Evolutionary conservation across 2,113 vertebrate species (phyloP).

Genomic region (Grus americana): DNA sequence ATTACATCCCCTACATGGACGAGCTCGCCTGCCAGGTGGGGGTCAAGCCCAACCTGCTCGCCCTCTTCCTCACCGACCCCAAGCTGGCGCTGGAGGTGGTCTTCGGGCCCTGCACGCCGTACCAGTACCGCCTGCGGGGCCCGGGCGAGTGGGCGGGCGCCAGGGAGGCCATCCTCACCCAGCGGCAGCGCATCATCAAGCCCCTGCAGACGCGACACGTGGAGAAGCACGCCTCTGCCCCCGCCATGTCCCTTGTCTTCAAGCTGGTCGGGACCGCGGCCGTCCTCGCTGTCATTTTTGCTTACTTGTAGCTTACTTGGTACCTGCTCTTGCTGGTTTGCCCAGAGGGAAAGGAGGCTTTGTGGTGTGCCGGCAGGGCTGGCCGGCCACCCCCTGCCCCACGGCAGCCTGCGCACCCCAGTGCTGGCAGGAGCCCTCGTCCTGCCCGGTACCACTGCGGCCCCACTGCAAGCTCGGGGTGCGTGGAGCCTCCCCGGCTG

Average conservation of each 20-base stretch:
- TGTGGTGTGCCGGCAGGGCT: not conserved
- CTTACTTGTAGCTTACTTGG: not conserved
- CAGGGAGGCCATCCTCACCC: conserved; percentile 77
- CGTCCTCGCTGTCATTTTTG: not conserved
- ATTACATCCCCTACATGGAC: conserved; percentile 84
- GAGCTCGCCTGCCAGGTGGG: conserved; percentile 79
- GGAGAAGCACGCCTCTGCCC: not conserved
- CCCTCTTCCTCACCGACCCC: conserved; percentile 80
- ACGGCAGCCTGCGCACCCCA: not conserved
- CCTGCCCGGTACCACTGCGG: not conserved
- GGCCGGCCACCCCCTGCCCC: not conserved
- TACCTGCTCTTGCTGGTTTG: not conserved
- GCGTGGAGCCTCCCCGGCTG: not conserved
- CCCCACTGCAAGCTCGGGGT: rapidly evolving
- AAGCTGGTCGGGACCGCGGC: not conserved
- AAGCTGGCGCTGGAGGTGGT: conserved; percentile 71
- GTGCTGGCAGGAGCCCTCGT: not conserved
- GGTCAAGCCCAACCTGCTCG: conserved; percentile 71
- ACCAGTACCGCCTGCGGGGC: conserved; percentile 83
- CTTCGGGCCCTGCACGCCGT: conserved; percentile 80
- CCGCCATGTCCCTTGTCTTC: not conserved
- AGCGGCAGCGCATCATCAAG: conserved; percentile 71
- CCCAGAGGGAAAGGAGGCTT: not conserved
- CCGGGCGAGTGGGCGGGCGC: conserved; percentile 78
- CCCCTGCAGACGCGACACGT: conserved; percentile 69